These are phyloP conservation scores for Camelus dromedarius DNA, from an alignment of 2,113 vertebrate species.

Conservation along the genomic window DNA sequence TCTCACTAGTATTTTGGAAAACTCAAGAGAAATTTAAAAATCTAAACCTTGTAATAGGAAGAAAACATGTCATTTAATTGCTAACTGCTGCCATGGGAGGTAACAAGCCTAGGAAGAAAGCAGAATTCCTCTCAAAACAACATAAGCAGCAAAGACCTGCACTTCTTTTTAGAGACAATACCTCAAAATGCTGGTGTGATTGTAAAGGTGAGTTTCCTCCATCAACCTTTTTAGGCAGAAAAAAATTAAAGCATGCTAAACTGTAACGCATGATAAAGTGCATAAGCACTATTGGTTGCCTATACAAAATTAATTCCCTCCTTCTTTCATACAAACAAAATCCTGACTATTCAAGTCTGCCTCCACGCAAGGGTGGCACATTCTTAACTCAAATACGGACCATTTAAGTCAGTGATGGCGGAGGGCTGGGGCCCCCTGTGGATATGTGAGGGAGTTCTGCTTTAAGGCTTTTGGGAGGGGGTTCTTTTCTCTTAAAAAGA, in stretches of 20 bases:
- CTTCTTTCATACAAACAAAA: not conserved
- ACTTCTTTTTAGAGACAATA: not conserved
- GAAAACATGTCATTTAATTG: not conserved
- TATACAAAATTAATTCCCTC: not conserved
- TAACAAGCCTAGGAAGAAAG: not conserved
- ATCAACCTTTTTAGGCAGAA: not conserved
- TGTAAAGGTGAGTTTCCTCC: not conserved
- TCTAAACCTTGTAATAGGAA: not conserved
- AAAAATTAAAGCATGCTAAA: not conserved
- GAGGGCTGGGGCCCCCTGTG: not conserved
- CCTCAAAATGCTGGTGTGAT: not conserved
- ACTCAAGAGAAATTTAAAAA: not conserved
- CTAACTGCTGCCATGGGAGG: not conserved
- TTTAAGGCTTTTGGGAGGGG: not conserved
- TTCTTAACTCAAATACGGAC: not conserved
- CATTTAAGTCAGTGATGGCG: not conserved
- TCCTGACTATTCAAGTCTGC: not conserved
- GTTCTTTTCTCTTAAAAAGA: not conserved
- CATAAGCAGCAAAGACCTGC: not conserved
- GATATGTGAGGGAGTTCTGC: not conserved
- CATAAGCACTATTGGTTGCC: not conserved
- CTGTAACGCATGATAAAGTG: not conserved
- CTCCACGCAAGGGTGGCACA: not conserved
- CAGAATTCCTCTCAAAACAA: slow-evolving; percentile 3
- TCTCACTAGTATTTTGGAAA: not conserved